phyloP scores from a whole-genome alignment of 2,113 vertebrate genomes.

The Hippotragus niger region DNA sequence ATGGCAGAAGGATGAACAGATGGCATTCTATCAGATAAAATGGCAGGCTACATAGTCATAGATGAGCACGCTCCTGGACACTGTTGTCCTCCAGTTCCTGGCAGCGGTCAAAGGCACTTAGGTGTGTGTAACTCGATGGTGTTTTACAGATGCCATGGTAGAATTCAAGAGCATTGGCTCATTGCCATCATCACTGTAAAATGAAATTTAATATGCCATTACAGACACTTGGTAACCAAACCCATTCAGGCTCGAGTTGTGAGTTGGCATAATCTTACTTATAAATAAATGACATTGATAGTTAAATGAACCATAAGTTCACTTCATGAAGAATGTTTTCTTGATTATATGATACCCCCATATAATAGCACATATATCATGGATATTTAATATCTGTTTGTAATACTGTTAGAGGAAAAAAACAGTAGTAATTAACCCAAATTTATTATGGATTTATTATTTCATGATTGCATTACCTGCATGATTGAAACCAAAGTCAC shows the following conservation, averaged over 20 bases:
- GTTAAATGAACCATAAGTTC: constrained; percentile 38
- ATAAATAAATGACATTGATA: constrained; percentile 56
- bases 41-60: not conserved
- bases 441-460: constrained; percentile 22
- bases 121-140: not conserved
- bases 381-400: not conserved
- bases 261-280: constrained; percentile 22
- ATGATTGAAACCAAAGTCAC: not conserved
- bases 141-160: not conserved
- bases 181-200: not conserved
- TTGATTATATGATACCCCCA: not conserved
- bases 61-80: not conserved
- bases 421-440: not conserved
- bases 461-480: not conserved
- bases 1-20: constrained; percentile 61
- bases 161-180: not conserved
- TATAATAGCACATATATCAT: not conserved
- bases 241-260: not conserved
- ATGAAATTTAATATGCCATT: constrained; percentile 26
- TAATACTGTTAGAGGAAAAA: not conserved
- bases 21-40: constrained; percentile 40
- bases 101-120: not conserved
- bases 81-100: not conserved
- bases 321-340: constrained; percentile 12
- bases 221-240: constrained; percentile 27